Conservation (phyloP, 2,113 vertebrate genomes). For the Polyodon spathula region DNA sequence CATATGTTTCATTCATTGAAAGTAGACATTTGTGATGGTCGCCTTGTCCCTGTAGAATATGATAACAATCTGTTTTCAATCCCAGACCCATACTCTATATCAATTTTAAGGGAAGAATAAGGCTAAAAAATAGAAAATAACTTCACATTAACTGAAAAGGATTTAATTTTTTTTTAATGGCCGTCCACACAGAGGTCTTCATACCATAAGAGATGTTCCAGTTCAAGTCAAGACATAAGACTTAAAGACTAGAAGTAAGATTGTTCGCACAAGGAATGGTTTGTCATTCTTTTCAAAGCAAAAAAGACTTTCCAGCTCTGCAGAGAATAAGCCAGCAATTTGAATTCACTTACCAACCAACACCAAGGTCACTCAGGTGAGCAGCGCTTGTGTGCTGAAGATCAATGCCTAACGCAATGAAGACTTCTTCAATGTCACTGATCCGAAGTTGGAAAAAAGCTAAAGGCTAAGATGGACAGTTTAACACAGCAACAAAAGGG, state of each 20-base stretch:
- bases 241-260: constrained; percentile 1
- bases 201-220: constrained; percentile 50
- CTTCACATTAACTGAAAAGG: constrained; percentile 42
- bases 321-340: constrained; percentile 54
- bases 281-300: neutral
- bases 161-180: constrained; percentile 44
- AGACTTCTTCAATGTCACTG: too few relatives aligned
- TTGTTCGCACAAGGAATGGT: neutral
- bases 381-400: constrained; percentile 49
- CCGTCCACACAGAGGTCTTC: constrained; percentile 52
- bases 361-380: constrained; percentile 54
- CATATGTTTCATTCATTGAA: constrained; percentile 62
- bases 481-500: too few relatives aligned
- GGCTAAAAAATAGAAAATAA: constrained; percentile 60
- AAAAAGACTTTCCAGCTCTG: neutral
- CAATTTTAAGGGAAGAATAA: constrained; percentile 52
- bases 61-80: constrained; percentile 51
- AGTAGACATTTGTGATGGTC: constrained; percentile 55
- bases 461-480: too few relatives aligned
- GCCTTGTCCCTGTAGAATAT: constrained; percentile 45
- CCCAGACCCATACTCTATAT: constrained; percentile 45
- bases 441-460: too few relatives aligned
- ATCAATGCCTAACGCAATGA: constrained; percentile 35
- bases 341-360: constrained; percentile 52
- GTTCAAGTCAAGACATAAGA: constrained; percentile 44